phyloP scores from a whole-genome alignment of 2,113 vertebrate genomes.

The Hyaena hyaena region DNA sequence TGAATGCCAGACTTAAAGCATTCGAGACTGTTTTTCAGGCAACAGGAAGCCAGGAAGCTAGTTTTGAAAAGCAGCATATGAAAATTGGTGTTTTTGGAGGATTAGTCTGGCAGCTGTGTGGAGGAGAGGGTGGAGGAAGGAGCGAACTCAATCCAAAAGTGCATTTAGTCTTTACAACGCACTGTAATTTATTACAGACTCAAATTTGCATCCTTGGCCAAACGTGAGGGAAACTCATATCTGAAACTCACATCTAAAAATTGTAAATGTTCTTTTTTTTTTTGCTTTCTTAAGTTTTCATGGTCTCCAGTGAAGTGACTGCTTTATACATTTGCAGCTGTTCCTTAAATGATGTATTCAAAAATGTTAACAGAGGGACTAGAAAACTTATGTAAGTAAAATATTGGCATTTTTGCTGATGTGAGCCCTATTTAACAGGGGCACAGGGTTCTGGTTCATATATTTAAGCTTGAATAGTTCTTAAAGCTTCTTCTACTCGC shows the following conservation, averaged over 20 bases:
- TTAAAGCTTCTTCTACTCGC: neutral
- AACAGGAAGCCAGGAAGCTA: neutral
- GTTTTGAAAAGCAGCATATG: neutral
- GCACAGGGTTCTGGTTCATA: neutral
- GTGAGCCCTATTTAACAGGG: neutral
- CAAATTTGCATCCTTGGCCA: neutral
- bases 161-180: neutral
- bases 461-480: neutral
- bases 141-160: neutral
- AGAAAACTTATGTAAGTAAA: neutral
- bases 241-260: neutral
- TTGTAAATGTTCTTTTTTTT: neutral
- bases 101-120: slow-evolving; percentile 54
- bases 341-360: neutral
- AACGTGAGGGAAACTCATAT: neutral
- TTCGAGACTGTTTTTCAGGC: neutral
- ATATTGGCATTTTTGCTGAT: neutral
- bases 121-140: neutral
- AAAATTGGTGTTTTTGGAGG: slow-evolving; percentile 66
- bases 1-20: neutral
- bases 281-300: neutral
- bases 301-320: neutral
- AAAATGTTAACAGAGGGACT: neutral
- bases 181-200: slow-evolving; percentile 21
- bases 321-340: neutral